Percentiles rank a stretch among this genome's conserved stretches.
Evolutionary conservation across 2,797 vertebrate species (phyloP).

Genomic region (Eulemur rubriventer): DNA sequence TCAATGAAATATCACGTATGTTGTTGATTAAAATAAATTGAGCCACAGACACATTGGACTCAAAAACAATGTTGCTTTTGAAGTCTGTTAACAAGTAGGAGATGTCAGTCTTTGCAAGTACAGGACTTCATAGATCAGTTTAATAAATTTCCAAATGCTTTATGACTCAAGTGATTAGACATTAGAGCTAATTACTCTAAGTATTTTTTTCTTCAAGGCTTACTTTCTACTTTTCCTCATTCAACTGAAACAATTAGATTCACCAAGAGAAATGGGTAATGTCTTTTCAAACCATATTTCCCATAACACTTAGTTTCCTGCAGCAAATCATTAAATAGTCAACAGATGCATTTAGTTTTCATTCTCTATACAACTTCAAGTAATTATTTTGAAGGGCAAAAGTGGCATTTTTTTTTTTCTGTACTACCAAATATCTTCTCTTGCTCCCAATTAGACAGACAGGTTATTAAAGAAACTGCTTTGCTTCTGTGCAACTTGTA

Average conservation of each 20-base stretch:
- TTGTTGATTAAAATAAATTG: constrained; percentile 46
- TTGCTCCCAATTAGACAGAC: constrained; percentile 30
- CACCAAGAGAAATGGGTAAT: constrained; percentile 77
- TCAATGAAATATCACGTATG: background rate
- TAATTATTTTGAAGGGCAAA: constrained; percentile 82
- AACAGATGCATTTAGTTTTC: constrained; percentile 79
- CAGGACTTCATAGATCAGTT: constrained; percentile 68
- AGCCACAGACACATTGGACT: background rate
- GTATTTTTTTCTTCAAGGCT: constrained; percentile 73
- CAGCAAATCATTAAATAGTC: constrained; percentile 81
- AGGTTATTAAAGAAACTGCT: constrained; percentile 50
- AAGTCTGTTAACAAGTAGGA: constrained; percentile 51
- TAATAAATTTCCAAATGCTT: constrained; percentile 64
- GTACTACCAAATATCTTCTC: constrained; percentile 62
- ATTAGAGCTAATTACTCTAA: constrained; percentile 75
- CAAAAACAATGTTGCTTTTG: constrained; percentile 42
- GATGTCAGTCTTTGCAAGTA: constrained; percentile 50
- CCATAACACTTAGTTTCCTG: constrained; percentile 78
- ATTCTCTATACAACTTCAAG: constrained; percentile 70
- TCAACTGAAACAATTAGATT: constrained; percentile 80
- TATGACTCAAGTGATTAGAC: constrained; percentile 78
- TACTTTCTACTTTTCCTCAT: constrained; percentile 73
- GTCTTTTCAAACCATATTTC: constrained; percentile 80
- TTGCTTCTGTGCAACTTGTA: constrained; percentile 39
- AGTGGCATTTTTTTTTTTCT: constrained; percentile 43